A percentile compares a stretch with the other conserved stretches of the same genome.
These are phyloP conservation scores for Sigmodon hispidus DNA, from an alignment of 2,113 vertebrate genomes.

Conservation along the genomic window DNA sequence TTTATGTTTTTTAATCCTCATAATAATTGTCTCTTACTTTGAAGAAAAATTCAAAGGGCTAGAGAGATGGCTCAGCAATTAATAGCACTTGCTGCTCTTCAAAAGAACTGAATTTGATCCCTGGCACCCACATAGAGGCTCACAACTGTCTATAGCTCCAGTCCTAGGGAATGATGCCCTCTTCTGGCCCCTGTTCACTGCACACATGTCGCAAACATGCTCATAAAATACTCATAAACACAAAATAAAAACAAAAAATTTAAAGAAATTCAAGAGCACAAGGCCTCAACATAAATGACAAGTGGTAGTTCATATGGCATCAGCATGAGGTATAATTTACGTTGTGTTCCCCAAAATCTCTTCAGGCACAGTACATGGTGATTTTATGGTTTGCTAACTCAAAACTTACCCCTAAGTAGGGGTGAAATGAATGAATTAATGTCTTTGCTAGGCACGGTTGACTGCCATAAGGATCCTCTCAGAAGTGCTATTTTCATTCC, in stretches of 20 bases:
- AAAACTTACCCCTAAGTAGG: not conserved
- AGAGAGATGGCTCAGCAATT: not conserved
- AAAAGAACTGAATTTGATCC: not conserved
- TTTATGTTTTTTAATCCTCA: not conserved
- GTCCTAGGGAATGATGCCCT: not conserved
- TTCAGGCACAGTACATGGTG: not conserved
- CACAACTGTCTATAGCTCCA: not conserved
- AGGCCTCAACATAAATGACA: not conserved
- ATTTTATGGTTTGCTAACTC: not conserved
- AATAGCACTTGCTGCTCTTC: not conserved
- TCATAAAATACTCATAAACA: no score
- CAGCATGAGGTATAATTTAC: not conserved
- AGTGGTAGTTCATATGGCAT: not conserved
- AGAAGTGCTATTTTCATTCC: not conserved
- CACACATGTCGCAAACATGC: not conserved
- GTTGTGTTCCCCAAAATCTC: not conserved
- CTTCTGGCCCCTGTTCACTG: not conserved
- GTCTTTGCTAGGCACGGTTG: not conserved
- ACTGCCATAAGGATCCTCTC: not conserved
- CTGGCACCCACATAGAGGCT: not conserved
- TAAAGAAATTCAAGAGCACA: slow-evolving; percentile 16
- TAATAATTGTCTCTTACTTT: not conserved
- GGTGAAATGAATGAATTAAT: not conserved
- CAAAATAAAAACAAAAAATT: not conserved
- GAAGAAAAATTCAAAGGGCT: not conserved